Conservation (phyloP, 2,797 vertebrate species). For the Lacerta viridis region DNA sequence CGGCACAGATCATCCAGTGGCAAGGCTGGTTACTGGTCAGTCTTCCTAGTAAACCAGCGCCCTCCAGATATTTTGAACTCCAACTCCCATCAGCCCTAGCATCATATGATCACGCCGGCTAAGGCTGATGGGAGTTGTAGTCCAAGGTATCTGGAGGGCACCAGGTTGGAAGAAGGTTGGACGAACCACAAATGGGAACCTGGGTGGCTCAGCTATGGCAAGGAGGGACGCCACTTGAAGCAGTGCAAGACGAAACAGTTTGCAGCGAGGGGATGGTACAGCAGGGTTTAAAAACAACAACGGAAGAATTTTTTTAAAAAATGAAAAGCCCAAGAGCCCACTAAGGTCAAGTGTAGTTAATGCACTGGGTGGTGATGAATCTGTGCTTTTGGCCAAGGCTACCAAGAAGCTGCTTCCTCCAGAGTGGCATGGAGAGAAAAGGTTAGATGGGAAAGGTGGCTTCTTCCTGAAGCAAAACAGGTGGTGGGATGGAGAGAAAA, state of each 20-base stretch:
- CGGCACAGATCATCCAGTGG: constrained; percentile 21
- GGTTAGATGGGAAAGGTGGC: not conserved
- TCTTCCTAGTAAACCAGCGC: no score
- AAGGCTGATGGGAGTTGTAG: no score
- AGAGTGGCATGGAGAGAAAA: fast-evolving
- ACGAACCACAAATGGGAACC: not conserved
- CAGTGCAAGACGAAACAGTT: not conserved
- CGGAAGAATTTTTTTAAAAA: not conserved
- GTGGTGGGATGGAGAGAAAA: not conserved
- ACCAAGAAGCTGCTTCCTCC: constrained; percentile 22
- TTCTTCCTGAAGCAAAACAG: not conserved
- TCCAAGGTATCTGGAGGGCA: no score
- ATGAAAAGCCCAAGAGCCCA: not conserved
- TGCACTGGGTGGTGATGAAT: constrained; percentile 45
- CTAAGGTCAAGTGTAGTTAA: constrained; percentile 15
- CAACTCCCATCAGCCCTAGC: no score
- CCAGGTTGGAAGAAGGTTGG: not conserved
- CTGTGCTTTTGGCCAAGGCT: constrained; percentile 17
- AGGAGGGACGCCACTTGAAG: constrained; percentile 46
- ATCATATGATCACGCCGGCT: no score
- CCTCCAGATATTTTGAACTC: no score
- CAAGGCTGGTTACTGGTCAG: not conserved
- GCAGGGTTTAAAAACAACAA: not conserved
- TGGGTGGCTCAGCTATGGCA: not conserved
- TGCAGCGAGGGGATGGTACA: not conserved